Conservation (phyloP, 2,888 invertebrate genomes). For the Acanthacorydalis orientalis region DNA sequence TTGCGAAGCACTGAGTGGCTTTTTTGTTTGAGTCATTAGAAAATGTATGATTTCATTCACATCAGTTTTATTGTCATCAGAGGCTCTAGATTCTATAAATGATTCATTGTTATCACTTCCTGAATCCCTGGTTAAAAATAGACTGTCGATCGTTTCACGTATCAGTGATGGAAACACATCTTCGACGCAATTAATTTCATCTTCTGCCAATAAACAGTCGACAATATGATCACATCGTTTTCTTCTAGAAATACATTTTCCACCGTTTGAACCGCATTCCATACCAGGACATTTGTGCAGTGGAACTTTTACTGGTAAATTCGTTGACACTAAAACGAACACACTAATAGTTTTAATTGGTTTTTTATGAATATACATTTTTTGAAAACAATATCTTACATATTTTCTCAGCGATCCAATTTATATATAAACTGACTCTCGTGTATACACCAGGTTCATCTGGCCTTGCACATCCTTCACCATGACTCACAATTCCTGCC, state of each 20-base stretch:
- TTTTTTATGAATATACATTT: not conserved
- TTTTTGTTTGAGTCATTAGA: no score
- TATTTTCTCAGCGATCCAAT: constrained; percentile 51
- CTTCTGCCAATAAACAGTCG: constrained; percentile 66
- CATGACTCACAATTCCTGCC: constrained; percentile 74
- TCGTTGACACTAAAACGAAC: constrained; percentile 27
- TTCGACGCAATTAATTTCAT: constrained; percentile 50
- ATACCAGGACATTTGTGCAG: constrained; percentile 54
- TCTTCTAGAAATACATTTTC: constrained; percentile 47
- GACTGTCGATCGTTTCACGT: not conserved
- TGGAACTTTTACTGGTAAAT: constrained; percentile 32
- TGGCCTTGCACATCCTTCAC: constrained; percentile 67
- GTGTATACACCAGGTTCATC: constrained; percentile 73
- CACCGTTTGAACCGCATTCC: constrained; percentile 38
- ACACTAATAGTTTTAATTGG: no score
- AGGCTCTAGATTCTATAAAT: no score
- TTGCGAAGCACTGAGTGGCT: no score
- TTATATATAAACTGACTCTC: constrained; percentile 51
- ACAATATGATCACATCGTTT: constrained; percentile 54
- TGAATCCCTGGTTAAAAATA: constrained; percentile 1
- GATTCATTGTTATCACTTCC: not conserved
- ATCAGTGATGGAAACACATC: not conserved
- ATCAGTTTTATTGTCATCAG: no score
- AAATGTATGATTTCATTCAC: no score
- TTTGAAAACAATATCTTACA: constrained; percentile 26